Conservation (phyloP, 2,797 vertebrate genomes). For the Halcyon leucocephala region DNA sequence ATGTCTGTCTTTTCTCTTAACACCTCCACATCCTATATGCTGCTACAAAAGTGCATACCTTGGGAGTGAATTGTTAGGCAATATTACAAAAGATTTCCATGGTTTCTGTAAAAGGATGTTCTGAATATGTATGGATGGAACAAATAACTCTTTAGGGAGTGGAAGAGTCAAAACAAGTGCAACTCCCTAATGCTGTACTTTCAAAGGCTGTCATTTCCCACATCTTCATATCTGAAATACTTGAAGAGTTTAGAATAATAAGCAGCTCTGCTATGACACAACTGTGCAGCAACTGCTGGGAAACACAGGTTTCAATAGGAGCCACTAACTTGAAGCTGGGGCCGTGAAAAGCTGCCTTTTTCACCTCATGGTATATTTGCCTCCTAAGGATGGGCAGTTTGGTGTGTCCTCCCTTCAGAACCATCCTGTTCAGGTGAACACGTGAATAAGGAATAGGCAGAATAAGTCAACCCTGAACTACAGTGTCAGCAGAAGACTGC, state of each 20-base stretch:
- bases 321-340: background rate
- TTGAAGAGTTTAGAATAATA: background rate
- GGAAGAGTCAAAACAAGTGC: background rate
- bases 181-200: background rate
- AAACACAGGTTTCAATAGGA: background rate
- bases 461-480: background rate
- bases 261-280: background rate
- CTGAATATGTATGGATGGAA: background rate
- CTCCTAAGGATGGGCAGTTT: background rate
- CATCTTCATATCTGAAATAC: background rate
- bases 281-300: background rate
- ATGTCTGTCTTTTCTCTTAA: background rate
- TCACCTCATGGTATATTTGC: background rate
- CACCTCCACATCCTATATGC: background rate
- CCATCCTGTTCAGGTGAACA: background rate
- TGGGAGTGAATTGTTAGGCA: background rate
- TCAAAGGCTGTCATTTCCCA: background rate
- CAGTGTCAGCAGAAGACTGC: background rate
- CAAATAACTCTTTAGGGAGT: background rate
- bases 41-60: background rate
- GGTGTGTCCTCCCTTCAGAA: background rate
- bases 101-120: background rate
- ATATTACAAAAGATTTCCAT: background rate
- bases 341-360: background rate
- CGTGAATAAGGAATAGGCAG: rapidly evolving